Base-by-base conservation (phyloP, 2,888 invertebrate species). In the Eumacrocentrus americanus region DNA sequence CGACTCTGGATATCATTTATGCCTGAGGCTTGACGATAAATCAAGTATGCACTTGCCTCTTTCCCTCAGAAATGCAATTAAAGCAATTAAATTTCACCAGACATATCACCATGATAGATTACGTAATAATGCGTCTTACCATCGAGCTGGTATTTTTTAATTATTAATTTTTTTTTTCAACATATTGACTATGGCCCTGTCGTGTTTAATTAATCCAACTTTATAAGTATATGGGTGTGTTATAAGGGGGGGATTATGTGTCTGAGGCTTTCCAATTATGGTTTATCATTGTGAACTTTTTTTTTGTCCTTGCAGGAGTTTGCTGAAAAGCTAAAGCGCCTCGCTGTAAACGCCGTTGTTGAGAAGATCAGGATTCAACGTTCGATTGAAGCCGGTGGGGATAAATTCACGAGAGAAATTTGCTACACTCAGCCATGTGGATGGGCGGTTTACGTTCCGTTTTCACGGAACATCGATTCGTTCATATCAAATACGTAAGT, bases 401-500 rank as follows among this genome's bases (percentile, higher is more conserved):
- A 63, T n/a, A 60, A 51, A 35, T 38, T 29, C 9, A n/a, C 58
- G 7, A 47, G 29, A 16, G 59, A 70, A 58, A 63, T 62, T 40
- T 83, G 83, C 64, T 72, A 77, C 46, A 72, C 67, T 23, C 80
- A 81, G 38, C 85, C 87, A 2, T 88, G 88, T 67, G 87, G 87
- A 42, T 88, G 87, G 87, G 85, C 84, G 23, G 83, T 87, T 1
- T 88, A 88, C 71, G 76, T 81, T 38, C 82, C 83, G 23, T 78
- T 81, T 66, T 81, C 82, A 1, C 81, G 87, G 53, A 74, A 75
- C 37, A 72, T 84, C 20, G 82, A 84, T 44, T 84, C 84, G 73
- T 87, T 84, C 75, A 84, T 87, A 81, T 82, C 81, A 70, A 87
- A 87, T 72, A 83, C 83, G 87, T 87, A 80, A 85, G 85, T 82